Evolutionary conservation across 2,113 vertebrate species (phyloP).

Genomic region (Zosterops hypoxanthus): DNA sequence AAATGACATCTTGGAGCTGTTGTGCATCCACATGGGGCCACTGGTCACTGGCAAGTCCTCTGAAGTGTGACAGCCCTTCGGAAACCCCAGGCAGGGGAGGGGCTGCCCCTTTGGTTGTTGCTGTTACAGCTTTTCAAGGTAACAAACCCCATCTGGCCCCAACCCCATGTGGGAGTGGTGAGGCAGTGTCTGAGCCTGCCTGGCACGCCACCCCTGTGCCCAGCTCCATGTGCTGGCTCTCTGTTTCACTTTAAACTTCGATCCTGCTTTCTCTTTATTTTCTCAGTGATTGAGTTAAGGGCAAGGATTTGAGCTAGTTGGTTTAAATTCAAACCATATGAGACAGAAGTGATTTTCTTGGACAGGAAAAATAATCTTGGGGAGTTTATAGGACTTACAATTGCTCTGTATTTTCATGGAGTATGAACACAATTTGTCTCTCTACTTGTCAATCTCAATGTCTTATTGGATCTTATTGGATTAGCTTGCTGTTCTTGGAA

Average conservation of each 20-base stretch:
- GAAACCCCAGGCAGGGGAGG: not conserved
- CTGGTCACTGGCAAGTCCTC: not conserved
- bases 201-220: not conserved
- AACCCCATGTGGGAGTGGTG: not conserved
- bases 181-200: not conserved
- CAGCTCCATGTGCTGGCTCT: not conserved
- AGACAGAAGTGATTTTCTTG: constrained; percentile 65
- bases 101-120: not conserved
- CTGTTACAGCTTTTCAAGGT: not conserved
- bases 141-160: not conserved
- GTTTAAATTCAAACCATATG: constrained; percentile 66
- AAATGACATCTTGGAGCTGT: not conserved
- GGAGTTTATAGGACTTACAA: constrained; percentile 56
- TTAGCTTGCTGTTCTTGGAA: constrained; percentile 68
- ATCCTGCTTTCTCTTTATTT: constrained; percentile 38
- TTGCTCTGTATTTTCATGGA: constrained; percentile 58
- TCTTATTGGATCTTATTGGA: constrained; percentile 62
- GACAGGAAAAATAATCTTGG: constrained; percentile 55
- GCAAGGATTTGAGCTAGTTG: constrained; percentile 33
- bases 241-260: not conserved
- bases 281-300: constrained; percentile 36
- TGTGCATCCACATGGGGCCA: accelerated
- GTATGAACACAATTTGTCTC: constrained; percentile 61
- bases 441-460: constrained; percentile 45
- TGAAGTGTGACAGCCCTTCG: not conserved